Conservation (phyloP, 2,113 vertebrate species). For the Melozone crissalis region DNA sequence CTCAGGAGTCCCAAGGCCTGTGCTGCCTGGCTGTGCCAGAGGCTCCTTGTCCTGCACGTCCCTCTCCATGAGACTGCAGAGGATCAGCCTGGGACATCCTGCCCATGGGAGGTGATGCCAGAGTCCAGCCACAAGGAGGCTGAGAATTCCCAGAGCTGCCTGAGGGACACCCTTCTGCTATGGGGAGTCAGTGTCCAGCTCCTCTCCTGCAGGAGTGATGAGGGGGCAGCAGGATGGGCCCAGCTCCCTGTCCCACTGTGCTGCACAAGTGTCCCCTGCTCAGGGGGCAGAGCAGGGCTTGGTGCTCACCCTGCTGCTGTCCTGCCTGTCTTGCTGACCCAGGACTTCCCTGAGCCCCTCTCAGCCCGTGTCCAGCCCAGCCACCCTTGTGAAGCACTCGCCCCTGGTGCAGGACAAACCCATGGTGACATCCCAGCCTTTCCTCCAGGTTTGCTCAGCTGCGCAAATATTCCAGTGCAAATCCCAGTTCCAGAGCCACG, state of each 20-base stretch:
- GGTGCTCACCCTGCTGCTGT: neutral
- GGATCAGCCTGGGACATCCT: neutral
- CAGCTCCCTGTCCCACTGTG: neutral
- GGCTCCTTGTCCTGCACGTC: neutral
- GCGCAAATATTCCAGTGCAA: neutral
- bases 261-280: neutral
- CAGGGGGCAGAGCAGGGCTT: neutral
- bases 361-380: neutral
- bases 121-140: neutral
- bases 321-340: neutral
- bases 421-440: neutral
- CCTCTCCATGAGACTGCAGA: neutral
- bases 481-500: neutral
- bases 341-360: neutral
- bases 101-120: neutral
- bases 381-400: neutral
- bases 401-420: rapidly evolving
- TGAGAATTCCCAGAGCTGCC: neutral
- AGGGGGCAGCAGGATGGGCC: neutral
- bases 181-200: neutral
- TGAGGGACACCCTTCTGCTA: neutral
- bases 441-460: neutral
- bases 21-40: neutral
- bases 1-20: rapidly evolving
- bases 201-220: neutral